Evolutionary conservation across 1,140 invertebrate genomes (phyloP).

Genomic region (Trichomalopsis sarcophagae): DNA sequence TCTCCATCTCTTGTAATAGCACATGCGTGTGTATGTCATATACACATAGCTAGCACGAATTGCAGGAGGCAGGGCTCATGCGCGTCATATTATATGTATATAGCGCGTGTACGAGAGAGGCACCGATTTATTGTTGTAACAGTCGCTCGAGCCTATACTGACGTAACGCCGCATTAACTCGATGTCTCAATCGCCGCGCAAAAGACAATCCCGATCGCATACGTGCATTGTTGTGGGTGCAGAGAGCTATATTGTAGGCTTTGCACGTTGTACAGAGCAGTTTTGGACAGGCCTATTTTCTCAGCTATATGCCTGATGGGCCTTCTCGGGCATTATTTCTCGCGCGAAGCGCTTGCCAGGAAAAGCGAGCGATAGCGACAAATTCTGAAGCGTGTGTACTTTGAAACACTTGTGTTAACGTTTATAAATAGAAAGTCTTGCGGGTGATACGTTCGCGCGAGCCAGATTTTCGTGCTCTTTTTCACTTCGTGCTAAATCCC

Average conservation of each 20-base stretch:
- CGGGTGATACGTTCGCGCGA: too few species aligned
- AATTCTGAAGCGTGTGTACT: neutral
- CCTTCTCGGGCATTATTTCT: too few species aligned
- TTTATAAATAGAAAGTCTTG: slow-evolving; percentile 23
- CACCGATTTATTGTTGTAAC: slow-evolving; percentile 66
- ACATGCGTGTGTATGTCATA: slow-evolving; percentile 22
- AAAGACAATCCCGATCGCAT: slow-evolving; percentile 25
- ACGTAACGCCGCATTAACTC: slow-evolving; percentile 63
- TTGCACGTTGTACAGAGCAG: neutral
- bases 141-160: slow-evolving; percentile 55
- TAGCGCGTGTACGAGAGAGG: slow-evolving; percentile 14
- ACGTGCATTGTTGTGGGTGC: neutral
- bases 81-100: neutral
- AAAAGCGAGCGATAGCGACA: neutral
- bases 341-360: neutral
- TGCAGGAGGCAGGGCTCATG: slow-evolving; percentile 4
- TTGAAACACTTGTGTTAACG: slow-evolving; percentile 7
- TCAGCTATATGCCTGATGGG: too few species aligned
- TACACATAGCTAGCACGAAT: neutral
- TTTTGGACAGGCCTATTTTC: too few species aligned
- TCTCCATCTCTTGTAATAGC: slow-evolving; percentile 21
- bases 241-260: neutral
- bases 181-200: slow-evolving; percentile 64
- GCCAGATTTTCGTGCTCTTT: too few species aligned
- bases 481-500: too few species aligned